Base-by-base conservation (phyloP, 2,888 invertebrate genomes). In the Pegoplata infirma region DNA sequence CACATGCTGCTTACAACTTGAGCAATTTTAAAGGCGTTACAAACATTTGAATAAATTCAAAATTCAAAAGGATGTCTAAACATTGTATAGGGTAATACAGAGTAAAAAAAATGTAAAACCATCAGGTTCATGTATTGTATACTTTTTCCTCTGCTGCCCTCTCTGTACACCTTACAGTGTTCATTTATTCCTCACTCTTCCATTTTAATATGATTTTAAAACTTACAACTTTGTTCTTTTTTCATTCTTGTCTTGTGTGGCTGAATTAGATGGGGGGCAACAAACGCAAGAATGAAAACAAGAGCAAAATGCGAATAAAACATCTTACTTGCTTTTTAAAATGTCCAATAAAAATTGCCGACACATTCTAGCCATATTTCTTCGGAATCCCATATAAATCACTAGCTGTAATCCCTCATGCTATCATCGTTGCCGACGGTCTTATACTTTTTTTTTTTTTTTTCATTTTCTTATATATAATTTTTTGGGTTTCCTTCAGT, bases 341-440 rank as follows among this genome's bases (percentile, higher is more conserved):
- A 90, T 89, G 90, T 89, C 89, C 89, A 89, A 89, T 89, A 89
- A 89, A 89, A 89, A 89, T 89, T 89, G 89, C 90, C 89, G 89
- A 90, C 89, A 89, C 89, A 89, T 89, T 89, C 89, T 87, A 86
- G 89, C 89, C 88, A 89, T 89, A 90, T 90, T 89, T 89, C 90
- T 90, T 88, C 85, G 84, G 86, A 89, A 89, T 89, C 89, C 89
- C 89, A 89, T 89, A 89, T 89, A 89, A 89, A 89, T 89, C 89
- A 89, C 88, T 86, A 84, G 84, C 85, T 86, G 88, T 89, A 89
- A 89, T 89, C 89, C 90, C 89, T 89, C 90, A 90, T 89, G 89
- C 90, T 88, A 86, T 86, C 87, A 85, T 86, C 86, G 88, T 82
- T 80, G 84, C 82, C 82, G 81, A 75, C 78, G 81, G 67, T 79